Evolutionary conservation across 2,113 vertebrate genomes (phyloP).

Genomic region (Brachyistius frenatus): DNA sequence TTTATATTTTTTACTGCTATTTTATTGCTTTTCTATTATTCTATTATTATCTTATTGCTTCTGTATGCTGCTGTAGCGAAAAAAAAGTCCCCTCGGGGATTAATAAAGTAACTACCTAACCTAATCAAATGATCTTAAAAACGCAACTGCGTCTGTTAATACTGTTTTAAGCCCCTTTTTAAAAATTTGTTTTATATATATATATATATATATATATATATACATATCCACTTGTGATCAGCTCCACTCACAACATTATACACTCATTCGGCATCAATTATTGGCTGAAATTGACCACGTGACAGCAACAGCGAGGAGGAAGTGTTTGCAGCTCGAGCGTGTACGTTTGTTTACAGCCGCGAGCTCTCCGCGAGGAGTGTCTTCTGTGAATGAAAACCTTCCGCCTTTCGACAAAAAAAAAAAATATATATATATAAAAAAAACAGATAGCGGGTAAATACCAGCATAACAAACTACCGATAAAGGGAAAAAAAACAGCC

Average conservation of each 20-base stretch:
- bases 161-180: too few species aligned
- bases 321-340: conserved; percentile 47
- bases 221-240: too few species aligned
- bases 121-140: too few species aligned
- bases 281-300: conserved; percentile 64
- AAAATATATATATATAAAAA: not conserved
- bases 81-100: too few species aligned
- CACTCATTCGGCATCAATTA: not conserved
- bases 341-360: conserved; percentile 71
- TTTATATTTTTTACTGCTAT: too few species aligned
- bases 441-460: not conserved
- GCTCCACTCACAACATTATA: not conserved
- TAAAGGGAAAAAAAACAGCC: not conserved
- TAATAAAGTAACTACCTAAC: too few species aligned
- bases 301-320: conserved; percentile 49
- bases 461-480: rapidly evolving
- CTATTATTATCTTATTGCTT: too few species aligned
- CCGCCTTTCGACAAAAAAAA: rapidly evolving
- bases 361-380: not conserved
- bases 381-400: not conserved
- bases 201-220: too few species aligned
- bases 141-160: too few species aligned
- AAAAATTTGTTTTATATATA: too few species aligned
- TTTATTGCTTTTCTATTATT: too few species aligned
- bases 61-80: too few species aligned